These are phyloP conservation scores for Chalcosyrphus nemorum DNA, from an alignment of 2,888 invertebrate genomes.

Conservation along the genomic window DNA sequence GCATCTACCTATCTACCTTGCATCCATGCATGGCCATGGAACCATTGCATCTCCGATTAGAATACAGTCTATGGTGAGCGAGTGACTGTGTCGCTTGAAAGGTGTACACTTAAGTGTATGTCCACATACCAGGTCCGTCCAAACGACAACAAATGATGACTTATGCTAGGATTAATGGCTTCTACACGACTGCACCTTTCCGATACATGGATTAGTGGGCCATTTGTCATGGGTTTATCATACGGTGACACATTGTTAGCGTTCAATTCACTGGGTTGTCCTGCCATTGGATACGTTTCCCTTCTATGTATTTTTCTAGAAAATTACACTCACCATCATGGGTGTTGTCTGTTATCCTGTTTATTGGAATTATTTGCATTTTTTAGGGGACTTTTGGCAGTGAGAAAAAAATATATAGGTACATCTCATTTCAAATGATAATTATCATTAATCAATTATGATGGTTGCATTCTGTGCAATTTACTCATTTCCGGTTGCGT, in stretches of 20 bases:
- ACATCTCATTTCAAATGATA: not conserved
- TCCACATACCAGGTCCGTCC: not conserved
- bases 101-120: constrained; percentile 15
- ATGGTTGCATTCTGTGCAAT: not conserved
- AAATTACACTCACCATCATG: not conserved
- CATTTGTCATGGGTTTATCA: constrained; percentile 68
- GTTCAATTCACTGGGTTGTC: constrained; percentile 26
- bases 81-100: not conserved
- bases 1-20: not conserved
- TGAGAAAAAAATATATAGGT: not conserved
- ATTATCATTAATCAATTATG: constrained; percentile 26
- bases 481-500: constrained; percentile 11
- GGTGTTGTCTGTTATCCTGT: not conserved
- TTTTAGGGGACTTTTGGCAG: not conserved
- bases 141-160: constrained; percentile 68
- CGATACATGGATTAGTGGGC: constrained; percentile 66
- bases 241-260: constrained; percentile 66
- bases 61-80: not conserved
- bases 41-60: constrained; percentile 20
- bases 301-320: constrained; percentile 3
- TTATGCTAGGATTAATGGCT: constrained; percentile 67
- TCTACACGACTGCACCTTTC: constrained; percentile 70
- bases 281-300: constrained; percentile 3
- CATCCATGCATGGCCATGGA: constrained; percentile 18
- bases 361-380: not conserved